Evolutionary conservation across 2,888 invertebrate species (phyloP).

Genomic region (Agrochola circellaris): DNA sequence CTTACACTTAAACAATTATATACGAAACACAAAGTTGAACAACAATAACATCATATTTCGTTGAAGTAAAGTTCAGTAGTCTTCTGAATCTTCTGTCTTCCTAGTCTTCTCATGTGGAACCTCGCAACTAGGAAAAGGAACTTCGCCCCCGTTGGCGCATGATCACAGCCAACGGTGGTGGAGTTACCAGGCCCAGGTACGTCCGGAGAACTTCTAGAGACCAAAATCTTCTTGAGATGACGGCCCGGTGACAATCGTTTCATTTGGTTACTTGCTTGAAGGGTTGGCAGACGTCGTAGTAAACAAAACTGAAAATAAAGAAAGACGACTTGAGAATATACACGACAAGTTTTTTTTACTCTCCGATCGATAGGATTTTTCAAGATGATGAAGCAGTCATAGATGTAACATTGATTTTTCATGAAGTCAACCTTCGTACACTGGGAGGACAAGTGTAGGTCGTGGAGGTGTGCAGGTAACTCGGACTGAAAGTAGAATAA

Average conservation of each 20-base stretch:
- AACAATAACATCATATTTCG: background rate
- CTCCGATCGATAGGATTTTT: too few relatives aligned
- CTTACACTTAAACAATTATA: background rate
- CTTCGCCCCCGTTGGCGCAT: conserved; percentile 94
- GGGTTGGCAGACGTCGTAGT: too few relatives aligned
- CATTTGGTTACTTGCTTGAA: background rate
- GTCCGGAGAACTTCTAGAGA: conserved; percentile 68
- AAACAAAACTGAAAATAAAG: conserved; percentile 7
- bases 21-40: background rate
- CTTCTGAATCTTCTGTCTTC: background rate
- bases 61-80: background rate
- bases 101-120: conserved; percentile 67
- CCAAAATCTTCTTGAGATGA: background rate
- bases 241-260: background rate
- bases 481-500: background rate
- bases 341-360: background rate
- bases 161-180: conserved; percentile 95
- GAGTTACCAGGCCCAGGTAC: conserved; percentile 94
- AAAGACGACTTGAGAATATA: conserved; percentile 18
- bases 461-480: too few relatives aligned
- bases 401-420: conserved; percentile 6
- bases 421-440: background rate
- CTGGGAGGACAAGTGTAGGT: background rate
- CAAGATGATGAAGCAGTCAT: background rate
- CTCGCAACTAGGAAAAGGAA: conserved; percentile 93